These are phyloP conservation scores for Hypercompe scribonia DNA, from an alignment of 2,888 invertebrate species.

Conservation along the genomic window DNA sequence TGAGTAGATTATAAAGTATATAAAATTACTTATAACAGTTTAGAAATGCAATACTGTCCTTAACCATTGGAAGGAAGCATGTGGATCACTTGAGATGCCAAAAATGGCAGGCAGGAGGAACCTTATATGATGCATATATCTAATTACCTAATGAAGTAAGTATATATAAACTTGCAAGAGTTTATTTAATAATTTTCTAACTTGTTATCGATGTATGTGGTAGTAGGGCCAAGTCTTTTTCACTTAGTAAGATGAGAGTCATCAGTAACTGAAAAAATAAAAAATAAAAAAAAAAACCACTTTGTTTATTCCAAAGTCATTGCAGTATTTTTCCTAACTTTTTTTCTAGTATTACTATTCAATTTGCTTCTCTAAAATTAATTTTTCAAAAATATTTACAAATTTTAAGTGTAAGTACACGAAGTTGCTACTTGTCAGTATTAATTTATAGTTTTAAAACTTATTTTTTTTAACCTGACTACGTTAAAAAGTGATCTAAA, in stretches of 20 bases:
- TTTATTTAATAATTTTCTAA: neutral
- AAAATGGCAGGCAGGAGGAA: slow-evolving; percentile 17
- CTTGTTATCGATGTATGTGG: neutral
- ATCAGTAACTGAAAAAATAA: neutral
- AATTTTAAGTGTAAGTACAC: neutral
- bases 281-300: too few species aligned
- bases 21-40: slow-evolving; percentile 23
- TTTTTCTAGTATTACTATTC: too few species aligned
- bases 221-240: neutral
- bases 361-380: too few species aligned
- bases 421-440: neutral
- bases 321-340: too few species aligned
- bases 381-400: too few species aligned
- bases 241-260: neutral
- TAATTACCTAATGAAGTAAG: neutral
- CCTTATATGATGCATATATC: too few species aligned
- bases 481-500: too few species aligned
- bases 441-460: neutral
- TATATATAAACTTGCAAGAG: neutral
- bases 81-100: slow-evolving; percentile 29
- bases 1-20: slow-evolving; percentile 20
- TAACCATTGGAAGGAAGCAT: slow-evolving; percentile 44
- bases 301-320: too few species aligned
- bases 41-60: slow-evolving; percentile 18
- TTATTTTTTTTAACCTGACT: too few species aligned